Evolutionary conservation across 2,888 invertebrate species (phyloP).

Genomic region (Spatulosminthurus flaviceps): DNA sequence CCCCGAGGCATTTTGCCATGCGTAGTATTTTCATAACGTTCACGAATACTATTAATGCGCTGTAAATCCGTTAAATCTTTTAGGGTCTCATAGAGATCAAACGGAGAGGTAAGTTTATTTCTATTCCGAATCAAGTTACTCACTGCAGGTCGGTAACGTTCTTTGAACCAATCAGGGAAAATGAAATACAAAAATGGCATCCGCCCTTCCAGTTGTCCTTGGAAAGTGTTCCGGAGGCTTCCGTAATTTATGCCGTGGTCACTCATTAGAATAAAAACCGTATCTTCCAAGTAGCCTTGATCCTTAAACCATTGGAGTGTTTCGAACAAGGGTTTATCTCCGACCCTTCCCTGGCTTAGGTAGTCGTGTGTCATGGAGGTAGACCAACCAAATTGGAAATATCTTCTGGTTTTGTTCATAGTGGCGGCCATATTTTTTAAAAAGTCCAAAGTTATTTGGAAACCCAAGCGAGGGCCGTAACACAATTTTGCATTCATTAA

Average conservation of each 20-base stretch:
- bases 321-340: slow-evolving; percentile 74
- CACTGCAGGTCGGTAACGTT: slow-evolving; percentile 73
- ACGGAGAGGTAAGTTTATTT: slow-evolving; percentile 77
- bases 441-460: slow-evolving; percentile 78
- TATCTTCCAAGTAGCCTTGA: slow-evolving; percentile 73
- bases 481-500: slow-evolving; percentile 76
- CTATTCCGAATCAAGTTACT: slow-evolving; percentile 69
- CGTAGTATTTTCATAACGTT: slow-evolving; percentile 64
- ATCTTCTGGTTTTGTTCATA: slow-evolving; percentile 70
- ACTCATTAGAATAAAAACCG: slow-evolving; percentile 78
- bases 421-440: slow-evolving; percentile 73
- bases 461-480: slow-evolving; percentile 71
- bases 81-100: slow-evolving; percentile 73
- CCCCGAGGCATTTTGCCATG: slow-evolving; percentile 67
- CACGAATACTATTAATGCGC: slow-evolving; percentile 33
- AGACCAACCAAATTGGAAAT: slow-evolving; percentile 87
- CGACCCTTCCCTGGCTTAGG: slow-evolving; percentile 78
- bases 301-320: slow-evolving; percentile 72
- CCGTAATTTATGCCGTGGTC: slow-evolving; percentile 94
- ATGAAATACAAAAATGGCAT: slow-evolving; percentile 81
- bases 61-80: slow-evolving; percentile 51
- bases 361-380: slow-evolving; percentile 85
- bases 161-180: slow-evolving; percentile 77
- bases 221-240: slow-evolving; percentile 81
- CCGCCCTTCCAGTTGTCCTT: slow-evolving; percentile 81